A percentile compares a stretch with the other conserved stretches of the same genome.
These are phyloP conservation scores for Mantis religiosa DNA, from an alignment of 2,888 invertebrate genomes.

Conservation along the genomic window DNA sequence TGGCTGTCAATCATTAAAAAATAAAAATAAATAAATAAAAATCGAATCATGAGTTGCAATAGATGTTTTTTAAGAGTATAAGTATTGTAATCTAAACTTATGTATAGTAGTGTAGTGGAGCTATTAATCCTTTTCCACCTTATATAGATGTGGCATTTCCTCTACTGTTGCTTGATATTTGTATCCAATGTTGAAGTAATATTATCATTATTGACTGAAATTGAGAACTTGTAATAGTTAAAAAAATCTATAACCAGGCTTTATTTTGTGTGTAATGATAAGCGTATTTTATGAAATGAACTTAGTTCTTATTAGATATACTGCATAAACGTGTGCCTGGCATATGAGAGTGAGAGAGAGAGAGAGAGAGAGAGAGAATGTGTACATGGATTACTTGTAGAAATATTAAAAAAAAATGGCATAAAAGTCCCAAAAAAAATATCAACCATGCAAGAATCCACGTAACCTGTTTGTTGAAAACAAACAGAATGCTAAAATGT, in stretches of 20 bases:
- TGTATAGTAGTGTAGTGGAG: neutral
- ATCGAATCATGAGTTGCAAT: neutral
- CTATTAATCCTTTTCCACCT: neutral
- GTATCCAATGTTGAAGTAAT: constrained; percentile 15
- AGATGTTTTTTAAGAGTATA: neutral
- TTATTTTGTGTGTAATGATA: neutral
- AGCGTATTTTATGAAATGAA: neutral
- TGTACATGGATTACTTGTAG: neutral
- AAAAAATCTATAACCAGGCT: neutral
- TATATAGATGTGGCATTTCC: neutral
- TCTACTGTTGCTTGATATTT: constrained; percentile 12
- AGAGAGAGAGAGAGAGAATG: neutral
- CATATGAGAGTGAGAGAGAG: neutral
- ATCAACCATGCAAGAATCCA: constrained; percentile 34
- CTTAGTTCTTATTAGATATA: neutral
- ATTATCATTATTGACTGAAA: constrained; percentile 4
- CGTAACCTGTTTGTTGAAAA: constrained; percentile 20
- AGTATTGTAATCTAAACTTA: neutral
- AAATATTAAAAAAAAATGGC: neutral
- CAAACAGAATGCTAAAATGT: constrained; percentile 24
- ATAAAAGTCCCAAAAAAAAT: constrained; percentile 36
- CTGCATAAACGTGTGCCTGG: neutral
- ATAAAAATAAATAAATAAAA: neutral
- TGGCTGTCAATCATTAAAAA: neutral
- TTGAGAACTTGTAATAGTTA: neutral